These are phyloP conservation scores for Aelia acuminata DNA, from an alignment of 2,888 invertebrate species.

Conservation along the genomic window DNA sequence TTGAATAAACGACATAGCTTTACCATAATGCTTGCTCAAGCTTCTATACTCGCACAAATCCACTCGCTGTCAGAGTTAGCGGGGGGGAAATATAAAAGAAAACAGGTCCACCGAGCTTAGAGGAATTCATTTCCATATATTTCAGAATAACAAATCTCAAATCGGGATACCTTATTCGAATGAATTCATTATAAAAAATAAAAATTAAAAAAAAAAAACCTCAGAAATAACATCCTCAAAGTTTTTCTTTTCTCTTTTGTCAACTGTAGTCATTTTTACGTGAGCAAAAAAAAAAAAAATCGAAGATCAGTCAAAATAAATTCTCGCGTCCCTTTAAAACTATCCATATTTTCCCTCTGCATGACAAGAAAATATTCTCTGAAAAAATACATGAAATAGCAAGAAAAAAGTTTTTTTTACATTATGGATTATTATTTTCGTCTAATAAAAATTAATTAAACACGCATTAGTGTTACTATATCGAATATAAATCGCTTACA, in stretches of 20 bases:
- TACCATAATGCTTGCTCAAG: not conserved
- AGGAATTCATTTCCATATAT: conserved; percentile 43
- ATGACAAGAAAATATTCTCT: no score
- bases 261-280: not conserved
- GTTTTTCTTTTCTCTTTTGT: not conserved
- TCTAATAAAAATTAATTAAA: no score
- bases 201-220: not conserved
- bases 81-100: not conserved
- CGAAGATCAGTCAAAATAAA: not conserved
- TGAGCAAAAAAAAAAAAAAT: not conserved
- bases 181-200: no score
- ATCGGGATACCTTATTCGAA: not conserved
- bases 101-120: not conserved
- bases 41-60: conserved; percentile 32
- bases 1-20: conserved; percentile 23
- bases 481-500: no score
- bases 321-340: no score
- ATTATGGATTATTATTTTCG: no score
- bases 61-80: not conserved
- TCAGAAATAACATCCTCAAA: not conserved
- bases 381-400: no score
- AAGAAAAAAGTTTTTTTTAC: no score
- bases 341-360: no score
- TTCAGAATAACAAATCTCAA: not conserved
- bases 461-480: no score